phyloP scores from a whole-genome alignment of 2,113 vertebrate species.

The Equus przewalskii region DNA sequence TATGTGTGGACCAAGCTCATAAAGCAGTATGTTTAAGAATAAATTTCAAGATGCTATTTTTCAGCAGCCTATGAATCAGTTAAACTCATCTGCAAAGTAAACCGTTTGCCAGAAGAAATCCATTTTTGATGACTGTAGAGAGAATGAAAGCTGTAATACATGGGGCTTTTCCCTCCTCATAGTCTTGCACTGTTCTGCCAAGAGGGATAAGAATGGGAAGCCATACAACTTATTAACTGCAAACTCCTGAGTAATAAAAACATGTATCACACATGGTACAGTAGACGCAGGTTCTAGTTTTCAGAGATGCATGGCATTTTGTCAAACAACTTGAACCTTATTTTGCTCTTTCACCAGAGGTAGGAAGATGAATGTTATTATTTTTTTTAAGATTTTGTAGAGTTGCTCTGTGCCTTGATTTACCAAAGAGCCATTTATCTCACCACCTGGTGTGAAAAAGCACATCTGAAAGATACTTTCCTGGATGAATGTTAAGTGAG shows the following conservation, averaged over 20 bases:
- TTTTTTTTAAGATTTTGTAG: background rate
- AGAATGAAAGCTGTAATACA: constrained; percentile 41
- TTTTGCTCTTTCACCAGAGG: constrained; percentile 53
- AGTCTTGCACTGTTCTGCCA: background rate
- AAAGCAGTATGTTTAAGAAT: constrained; percentile 78
- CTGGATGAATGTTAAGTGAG: background rate
- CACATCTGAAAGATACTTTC: background rate
- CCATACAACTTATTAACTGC: background rate
- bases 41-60: constrained; percentile 82
- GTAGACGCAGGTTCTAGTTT: background rate
- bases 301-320: constrained; percentile 35
- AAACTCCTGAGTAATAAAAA: constrained; percentile 34
- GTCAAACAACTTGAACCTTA: constrained; percentile 44
- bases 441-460: background rate
- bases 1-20: constrained; percentile 79
- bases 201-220: background rate
- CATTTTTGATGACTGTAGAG: constrained; percentile 60
- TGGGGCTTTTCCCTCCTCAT: background rate
- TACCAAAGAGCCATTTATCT: constrained; percentile 35
- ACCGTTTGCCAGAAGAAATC: constrained; percentile 72
- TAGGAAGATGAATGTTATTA: constrained; percentile 45
- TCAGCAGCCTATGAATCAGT: constrained; percentile 77
- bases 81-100: constrained; percentile 78
- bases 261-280: background rate
- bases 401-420: background rate